Evolutionary conservation across 1,140 invertebrate genomes (phyloP), one percentile per base, ranked within the genome.

Genomic region (Mesaphorura yosii): DNA sequence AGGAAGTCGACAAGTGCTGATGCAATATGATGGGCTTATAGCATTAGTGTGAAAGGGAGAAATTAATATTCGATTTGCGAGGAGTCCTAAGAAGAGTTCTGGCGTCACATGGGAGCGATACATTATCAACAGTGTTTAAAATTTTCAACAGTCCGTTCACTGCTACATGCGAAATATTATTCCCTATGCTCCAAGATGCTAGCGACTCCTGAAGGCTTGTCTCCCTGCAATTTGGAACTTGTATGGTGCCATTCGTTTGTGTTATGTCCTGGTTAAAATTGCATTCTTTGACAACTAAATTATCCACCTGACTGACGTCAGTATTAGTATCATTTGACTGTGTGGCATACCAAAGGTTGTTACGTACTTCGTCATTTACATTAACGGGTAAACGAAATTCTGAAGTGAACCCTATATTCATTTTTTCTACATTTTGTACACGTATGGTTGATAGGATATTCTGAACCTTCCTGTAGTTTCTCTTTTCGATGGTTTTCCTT

Each of bases 1-100:
- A n/a, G n/a, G n/a, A n/a, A n/a, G n/a, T n/a, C n/a, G n/a, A n/a
- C n/a, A n/a, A n/a, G n/a, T n/a, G n/a, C n/a, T n/a, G n/a, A n/a
- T n/a, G n/a, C n/a, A n/a, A n/a, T n/a, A n/a, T n/a, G n/a, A n/a
- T n/a, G n/a, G n/a, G n/a, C n/a, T n/a, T n/a, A n/a, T n/a, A n/a
- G n/a, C n/a, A n/a, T n/a, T n/a, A n/a, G n/a, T n/a, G n/a, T n/a
- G n/a, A n/a, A n/a, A n/a, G n/a, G n/a, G n/a, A n/a, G n/a, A n/a
- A n/a, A n/a, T n/a, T n/a, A n/a, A 27, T 28, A 22, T 46, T 27
- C 5, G 25, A 7, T 12, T 46, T 46, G 4, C 44, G 17, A 7
- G 44, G 44, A 46, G 44, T 46, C 19, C 29, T 20, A 10, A 46
- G 23, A 26, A 46, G 44, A 10, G 44, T 46, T 19, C 25, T 46